These are phyloP conservation scores for Vultur gryphus DNA, from an alignment of 2,797 vertebrate genomes.

Conservation along the genomic window DNA sequence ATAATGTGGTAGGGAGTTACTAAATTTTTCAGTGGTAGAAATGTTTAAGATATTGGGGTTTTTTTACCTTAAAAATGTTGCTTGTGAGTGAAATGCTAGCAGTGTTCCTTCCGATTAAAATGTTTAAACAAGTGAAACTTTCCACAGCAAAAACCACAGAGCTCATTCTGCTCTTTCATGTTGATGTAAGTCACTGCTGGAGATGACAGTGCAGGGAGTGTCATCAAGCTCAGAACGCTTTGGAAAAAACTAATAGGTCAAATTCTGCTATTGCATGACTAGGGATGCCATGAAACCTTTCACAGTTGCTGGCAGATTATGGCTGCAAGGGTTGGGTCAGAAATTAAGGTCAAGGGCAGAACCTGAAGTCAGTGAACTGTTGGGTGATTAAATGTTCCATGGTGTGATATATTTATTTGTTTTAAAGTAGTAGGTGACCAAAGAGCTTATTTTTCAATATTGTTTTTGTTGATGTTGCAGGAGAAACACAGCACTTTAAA, in stretches of 20 bases:
- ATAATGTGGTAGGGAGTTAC: neutral
- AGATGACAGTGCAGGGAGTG: neutral
- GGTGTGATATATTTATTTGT: neutral
- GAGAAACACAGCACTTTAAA: constrained; percentile 89
- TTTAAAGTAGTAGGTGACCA: neutral
- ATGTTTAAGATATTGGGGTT: neutral
- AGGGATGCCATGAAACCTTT: neutral
- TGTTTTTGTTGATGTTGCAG: constrained; percentile 72
- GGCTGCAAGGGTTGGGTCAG: neutral
- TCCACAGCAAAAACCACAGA: neutral
- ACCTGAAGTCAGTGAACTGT: neutral
- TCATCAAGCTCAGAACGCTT: neutral
- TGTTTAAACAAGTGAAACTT: neutral
- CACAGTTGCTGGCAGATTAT: neutral
- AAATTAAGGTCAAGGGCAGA: neutral
- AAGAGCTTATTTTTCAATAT: neutral
- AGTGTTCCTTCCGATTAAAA: neutral
- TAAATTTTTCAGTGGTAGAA: neutral
- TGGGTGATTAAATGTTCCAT: neutral
- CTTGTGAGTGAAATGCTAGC: neutral
- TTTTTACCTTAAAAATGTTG: neutral
- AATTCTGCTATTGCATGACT: neutral
- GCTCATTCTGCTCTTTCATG: neutral
- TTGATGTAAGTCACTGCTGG: neutral
- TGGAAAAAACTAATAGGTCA: neutral